A percentile compares a stretch with the other conserved stretches of the same genome.
phyloP scores from a whole-genome alignment of 1,140 invertebrate genomes.

The Dreissena polymorpha region DNA sequence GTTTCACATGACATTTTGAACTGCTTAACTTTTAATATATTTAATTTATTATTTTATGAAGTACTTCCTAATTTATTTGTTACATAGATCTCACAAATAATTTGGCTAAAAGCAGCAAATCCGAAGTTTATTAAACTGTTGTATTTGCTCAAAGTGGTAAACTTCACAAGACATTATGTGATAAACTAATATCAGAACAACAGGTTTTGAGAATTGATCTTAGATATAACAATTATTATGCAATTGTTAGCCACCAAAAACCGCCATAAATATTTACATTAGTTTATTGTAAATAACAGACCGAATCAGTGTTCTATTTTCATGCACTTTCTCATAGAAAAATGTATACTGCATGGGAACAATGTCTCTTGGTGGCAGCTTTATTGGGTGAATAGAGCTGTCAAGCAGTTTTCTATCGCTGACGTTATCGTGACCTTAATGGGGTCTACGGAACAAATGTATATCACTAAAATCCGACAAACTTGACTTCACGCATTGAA shows the following conservation, averaged over 20 bases:
- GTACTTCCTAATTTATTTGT: too few species aligned
- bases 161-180: too few species aligned
- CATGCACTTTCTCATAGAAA: conserved; percentile 6
- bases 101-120: too few species aligned
- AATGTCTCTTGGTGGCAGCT: neutral
- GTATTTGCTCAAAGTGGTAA: too few species aligned
- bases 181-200: too few species aligned
- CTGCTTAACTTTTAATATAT: too few species aligned
- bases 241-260: neutral
- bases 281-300: neutral
- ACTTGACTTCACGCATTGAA: conserved; percentile 36
- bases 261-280: neutral
- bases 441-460: conserved; percentile 36
- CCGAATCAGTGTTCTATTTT: neutral
- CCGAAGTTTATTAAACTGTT: too few species aligned
- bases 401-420: conserved; percentile 30
- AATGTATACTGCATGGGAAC: neutral
- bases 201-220: neutral
- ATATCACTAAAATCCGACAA: conserved; percentile 25
- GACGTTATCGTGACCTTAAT: conserved; percentile 43
- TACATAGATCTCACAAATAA: too few species aligned
- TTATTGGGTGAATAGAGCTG: conserved; percentile 19
- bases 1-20: too few species aligned
- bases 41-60: too few species aligned
- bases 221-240: neutral